phyloP scores from a whole-genome alignment of 2,797 vertebrate genomes.

The Pseudomugil gertrudae region DNA sequence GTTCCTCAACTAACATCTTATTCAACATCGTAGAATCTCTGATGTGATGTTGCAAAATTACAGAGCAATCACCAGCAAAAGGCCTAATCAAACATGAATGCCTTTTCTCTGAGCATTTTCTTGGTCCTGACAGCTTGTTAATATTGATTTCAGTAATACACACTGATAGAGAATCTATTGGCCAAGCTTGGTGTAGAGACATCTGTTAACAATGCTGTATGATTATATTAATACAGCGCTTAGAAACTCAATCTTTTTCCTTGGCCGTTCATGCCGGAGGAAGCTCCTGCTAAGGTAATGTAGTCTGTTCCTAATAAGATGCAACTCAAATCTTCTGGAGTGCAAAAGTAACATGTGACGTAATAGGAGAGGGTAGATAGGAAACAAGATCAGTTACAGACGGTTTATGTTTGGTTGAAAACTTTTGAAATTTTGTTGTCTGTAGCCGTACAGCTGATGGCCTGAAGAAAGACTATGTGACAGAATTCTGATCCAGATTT shows the following conservation, averaged over 20 bases:
- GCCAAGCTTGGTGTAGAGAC: constrained; percentile 58
- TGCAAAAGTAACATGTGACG: too few relatives aligned
- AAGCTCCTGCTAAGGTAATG: constrained; percentile 33
- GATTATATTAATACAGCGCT: constrained; percentile 75
- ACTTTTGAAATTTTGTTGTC: too few relatives aligned
- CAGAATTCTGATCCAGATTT: too few relatives aligned
- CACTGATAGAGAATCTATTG: constrained; percentile 76
- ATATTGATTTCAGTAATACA: constrained; percentile 77
- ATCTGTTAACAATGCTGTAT: constrained; percentile 81
- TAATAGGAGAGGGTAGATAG: too few relatives aligned
- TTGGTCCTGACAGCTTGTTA: constrained; percentile 64
- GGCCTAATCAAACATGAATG: constrained; percentile 67
- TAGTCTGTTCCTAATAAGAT: constrained; percentile 19
- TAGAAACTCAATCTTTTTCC: constrained; percentile 65
- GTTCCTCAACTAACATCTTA: constrained; percentile 26
- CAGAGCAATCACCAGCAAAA: constrained; percentile 35
- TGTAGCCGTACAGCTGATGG: too few relatives aligned
- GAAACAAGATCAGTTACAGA: too few relatives aligned
- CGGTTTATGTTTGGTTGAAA: neutral
- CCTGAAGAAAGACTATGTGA: too few relatives aligned
- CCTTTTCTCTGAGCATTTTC: constrained; percentile 54
- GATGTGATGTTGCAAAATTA: constrained; percentile 42
- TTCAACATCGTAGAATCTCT: constrained; percentile 42
- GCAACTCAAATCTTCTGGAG: constrained; percentile 10
- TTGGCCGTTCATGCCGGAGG: constrained; percentile 46